Evolutionary conservation across 2,888 invertebrate species (phyloP).

Genomic region (Lasioglossum oenotherae): DNA sequence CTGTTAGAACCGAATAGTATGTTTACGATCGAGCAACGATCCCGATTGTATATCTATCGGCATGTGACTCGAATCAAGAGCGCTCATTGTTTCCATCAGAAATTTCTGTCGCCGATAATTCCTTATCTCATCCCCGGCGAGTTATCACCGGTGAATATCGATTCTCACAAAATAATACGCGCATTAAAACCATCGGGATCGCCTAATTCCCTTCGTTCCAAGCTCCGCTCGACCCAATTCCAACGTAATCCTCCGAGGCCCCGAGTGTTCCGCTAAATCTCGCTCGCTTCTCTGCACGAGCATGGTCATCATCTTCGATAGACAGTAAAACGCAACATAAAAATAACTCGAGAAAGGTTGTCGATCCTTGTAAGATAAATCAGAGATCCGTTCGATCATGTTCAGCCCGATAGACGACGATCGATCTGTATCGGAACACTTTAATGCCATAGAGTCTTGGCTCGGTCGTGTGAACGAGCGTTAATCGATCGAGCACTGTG

Average conservation of each 20-base stretch:
- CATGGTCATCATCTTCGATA: neutral
- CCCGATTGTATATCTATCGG: neutral
- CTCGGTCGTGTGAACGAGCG: neutral
- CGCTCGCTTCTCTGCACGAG: neutral
- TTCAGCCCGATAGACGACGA: neutral
- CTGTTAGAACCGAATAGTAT: neutral
- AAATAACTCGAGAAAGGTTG: neutral
- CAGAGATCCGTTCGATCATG: neutral
- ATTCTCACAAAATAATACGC: neutral
- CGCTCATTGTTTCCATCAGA: neutral
- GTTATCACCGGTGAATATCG: neutral
- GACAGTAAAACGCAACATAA: neutral
- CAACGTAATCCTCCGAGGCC: neutral
- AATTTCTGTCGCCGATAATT: neutral
- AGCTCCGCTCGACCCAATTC: neutral
- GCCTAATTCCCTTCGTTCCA: neutral
- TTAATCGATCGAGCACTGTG: neutral
- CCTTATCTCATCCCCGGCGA: neutral
- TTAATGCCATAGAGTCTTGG: neutral
- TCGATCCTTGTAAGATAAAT: neutral
- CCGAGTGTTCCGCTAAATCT: neutral
- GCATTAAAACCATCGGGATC: neutral
- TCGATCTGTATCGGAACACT: neutral
- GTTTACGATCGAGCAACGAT: neutral
- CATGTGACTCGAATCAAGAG: neutral